These are phyloP conservation scores for Agrotis puta DNA, from an alignment of 2,888 invertebrate species.

Conservation along the genomic window DNA sequence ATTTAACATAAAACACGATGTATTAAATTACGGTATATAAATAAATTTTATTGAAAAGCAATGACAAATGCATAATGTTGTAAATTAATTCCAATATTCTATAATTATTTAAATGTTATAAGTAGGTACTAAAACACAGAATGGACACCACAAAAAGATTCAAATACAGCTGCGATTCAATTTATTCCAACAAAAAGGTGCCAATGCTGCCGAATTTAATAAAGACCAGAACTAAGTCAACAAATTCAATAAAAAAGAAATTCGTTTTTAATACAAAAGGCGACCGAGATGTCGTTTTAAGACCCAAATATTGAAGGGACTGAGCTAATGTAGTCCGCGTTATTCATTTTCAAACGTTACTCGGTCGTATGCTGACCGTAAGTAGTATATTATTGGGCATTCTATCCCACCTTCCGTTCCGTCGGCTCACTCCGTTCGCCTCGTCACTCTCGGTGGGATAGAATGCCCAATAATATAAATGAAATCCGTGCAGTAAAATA, in stretches of 20 bases:
- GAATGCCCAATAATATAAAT: too few relatives aligned
- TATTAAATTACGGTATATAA: neutral
- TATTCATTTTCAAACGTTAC: neutral
- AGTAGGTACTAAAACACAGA: constrained; percentile 14
- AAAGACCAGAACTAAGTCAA: constrained; percentile 70
- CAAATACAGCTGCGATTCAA: constrained; percentile 40
- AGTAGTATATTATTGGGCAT: neutral
- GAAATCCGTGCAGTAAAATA: too few relatives aligned
- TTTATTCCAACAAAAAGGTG: constrained; percentile 61
- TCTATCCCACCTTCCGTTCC: too few relatives aligned
- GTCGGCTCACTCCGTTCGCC: too few relatives aligned
- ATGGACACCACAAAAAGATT: constrained; percentile 39
- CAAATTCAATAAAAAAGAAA: constrained; percentile 80
- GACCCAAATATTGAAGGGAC: constrained; percentile 57
- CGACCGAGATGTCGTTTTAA: constrained; percentile 57
- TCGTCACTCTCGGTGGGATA: too few relatives aligned
- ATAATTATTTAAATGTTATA: neutral
- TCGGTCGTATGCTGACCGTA: neutral
- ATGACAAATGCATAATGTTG: neutral
- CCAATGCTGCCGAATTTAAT: constrained; percentile 68
- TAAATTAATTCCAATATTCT: neutral
- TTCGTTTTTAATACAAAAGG: constrained; percentile 77
- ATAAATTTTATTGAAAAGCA: neutral
- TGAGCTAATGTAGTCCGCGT: neutral
- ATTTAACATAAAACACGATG: fast-evolving